These are phyloP conservation scores for Palaemon carinicauda DNA, from an alignment of 1,140 invertebrate genomes.

Conservation along the genomic window DNA sequence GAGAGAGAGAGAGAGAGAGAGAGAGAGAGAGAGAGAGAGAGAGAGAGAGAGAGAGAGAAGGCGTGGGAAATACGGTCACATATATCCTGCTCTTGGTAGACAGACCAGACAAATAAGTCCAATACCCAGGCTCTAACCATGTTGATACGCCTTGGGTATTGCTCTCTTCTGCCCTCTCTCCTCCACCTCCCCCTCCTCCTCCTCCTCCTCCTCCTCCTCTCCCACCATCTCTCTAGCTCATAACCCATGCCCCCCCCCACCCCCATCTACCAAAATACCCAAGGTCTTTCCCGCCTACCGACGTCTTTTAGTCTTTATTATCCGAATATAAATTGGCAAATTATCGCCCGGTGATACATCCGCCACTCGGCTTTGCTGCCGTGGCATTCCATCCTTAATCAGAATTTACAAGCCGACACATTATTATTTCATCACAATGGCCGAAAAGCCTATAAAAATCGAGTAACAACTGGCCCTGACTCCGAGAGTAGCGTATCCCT, in stretches of 20 bases:
- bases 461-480: neutral
- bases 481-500: slow-evolving; percentile 33
- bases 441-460: slow-evolving; percentile 51
- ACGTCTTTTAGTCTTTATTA: neutral
- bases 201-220: neutral
- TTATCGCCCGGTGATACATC: neutral
- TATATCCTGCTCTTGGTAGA: neutral
- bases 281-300: neutral
- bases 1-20: neutral
- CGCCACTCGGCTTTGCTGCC: slow-evolving; percentile 28
- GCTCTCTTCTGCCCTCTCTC: slow-evolving; percentile 2
- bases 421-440: slow-evolving; percentile 51
- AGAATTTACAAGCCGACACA: slow-evolving; percentile 50
- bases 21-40: neutral
- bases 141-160: too few relatives aligned
- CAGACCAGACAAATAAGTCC: neutral
- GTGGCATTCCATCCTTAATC: too few relatives aligned
- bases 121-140: neutral
- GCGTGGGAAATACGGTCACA: neutral
- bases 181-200: neutral
- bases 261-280: neutral
- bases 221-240: too few relatives aligned
- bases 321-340: neutral
- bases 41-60: slow-evolving; percentile 10
- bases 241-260: neutral